Base-by-base conservation (phyloP, 2,888 invertebrate species). In the Drosophila putrida region DNA sequence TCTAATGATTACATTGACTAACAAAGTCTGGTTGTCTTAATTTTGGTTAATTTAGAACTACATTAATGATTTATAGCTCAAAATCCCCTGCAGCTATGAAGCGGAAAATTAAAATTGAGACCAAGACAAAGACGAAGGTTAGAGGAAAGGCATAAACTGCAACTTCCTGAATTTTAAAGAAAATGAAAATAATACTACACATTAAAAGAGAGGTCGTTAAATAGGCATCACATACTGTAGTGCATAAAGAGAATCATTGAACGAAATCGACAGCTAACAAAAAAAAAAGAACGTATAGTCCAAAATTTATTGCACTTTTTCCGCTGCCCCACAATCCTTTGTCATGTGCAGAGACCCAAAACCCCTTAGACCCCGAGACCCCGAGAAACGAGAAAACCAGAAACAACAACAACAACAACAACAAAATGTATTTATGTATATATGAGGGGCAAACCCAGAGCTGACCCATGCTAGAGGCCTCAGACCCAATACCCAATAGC, bases 281-380 rank as follows among this genome's bases (percentile, higher is more conserved):
- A 28, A 70, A 68, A 59, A 1, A 20, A 66, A 70, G 66, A 59
- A 55, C 20, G 38, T 55, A 81, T 78, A 58, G 76, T 73, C 38
- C 27, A 71, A 71, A 88, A 82, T 82, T 88, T 82, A 88, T 82
- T 82, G 88, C 82, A 88, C 74, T 76, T 82, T 80, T 88, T 85
- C 76, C 86, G 88, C 73, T 82, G 80, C 65, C 67, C 65, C 72
- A 46, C 82, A 73, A 85, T 82, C 77, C 88, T 80, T 77, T 85
- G 81, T 81, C 62, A 64, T 78, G 73, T 66, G 58, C 58, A 58
- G 39, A 64, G 51, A 64, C 77, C 71, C 55, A 77, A 50, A 53
- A 58, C 63, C 61, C 66, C 68, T n/a, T n/a, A 61, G 68, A 54
- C 6, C 28, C 28, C 28, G 6, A 67, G 49, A 20, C 20, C 20